Evolutionary conservation across 2,888 invertebrate species (phyloP), one percentile per base, ranked within the genome.

Genomic region (Campaea margaritaria): DNA sequence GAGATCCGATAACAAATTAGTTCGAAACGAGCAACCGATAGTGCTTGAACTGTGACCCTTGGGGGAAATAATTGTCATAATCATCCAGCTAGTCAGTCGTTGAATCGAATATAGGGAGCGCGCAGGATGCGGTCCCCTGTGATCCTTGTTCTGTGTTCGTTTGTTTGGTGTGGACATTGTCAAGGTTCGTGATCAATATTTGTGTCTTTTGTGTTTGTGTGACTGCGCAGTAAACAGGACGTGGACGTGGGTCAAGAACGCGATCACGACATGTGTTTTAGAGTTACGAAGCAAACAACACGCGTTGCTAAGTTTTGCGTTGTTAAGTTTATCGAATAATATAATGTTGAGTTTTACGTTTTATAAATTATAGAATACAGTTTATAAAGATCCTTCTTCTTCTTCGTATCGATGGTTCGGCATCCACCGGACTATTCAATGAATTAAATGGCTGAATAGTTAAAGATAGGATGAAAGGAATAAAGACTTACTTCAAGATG

Each of bases 1-100:
- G 59, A 60, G 64, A 70, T 64, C 63, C 57, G 78, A 79, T 79
- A 79, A 73, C 63, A 52, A 68, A 68, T 66, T 72, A 69, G 63
- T 62, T 51, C 43, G 51, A 65, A 70, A 56, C 59, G 63, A 61
- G 62, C 58, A 51, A 61, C 45, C 58, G 80, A 81, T 81, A 81
- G 73, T 66, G 69, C 48, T 28, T 73, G 81, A 80, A 76, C 81
- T 76, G 64, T 74, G 74, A 67, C 70, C 61, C 67, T 62, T 59
- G 51, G 64, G 67, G 21, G 38, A 48, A 10, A 54, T 13, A 34
- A 16, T 31, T 28, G 13, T 48, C n/a, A 28, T 5, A 21, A 15
- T 16, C 28, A 42, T 12, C 15, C 58, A 51, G n/a, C n/a, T n/a
- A n/a, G 45, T 57, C 41, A 7, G 41, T 45, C 39, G 28, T 31